A percentile compares a stretch with the other conserved stretches of the same genome.
These are phyloP conservation scores for Sitobion miscanthi DNA, from an alignment of 1,140 invertebrate species.

Conservation along the genomic window DNA sequence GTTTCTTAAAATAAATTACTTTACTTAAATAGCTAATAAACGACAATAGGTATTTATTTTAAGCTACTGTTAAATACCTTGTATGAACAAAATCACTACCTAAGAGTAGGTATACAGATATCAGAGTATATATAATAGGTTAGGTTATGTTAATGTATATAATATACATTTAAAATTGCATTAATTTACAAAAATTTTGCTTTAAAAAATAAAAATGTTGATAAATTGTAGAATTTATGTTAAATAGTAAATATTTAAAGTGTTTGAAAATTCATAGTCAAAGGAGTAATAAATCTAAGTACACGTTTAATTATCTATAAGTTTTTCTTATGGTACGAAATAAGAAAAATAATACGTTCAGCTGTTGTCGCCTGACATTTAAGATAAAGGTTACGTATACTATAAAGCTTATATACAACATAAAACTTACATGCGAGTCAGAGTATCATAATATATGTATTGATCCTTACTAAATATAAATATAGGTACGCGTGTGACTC, in stretches of 20 bases:
- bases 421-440: neutral
- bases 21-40: too few species aligned
- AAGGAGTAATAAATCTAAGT: neutral
- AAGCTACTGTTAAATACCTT: too few species aligned
- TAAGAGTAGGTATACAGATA: too few species aligned
- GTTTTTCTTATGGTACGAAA: neutral
- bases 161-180: too few species aligned
- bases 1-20: too few species aligned
- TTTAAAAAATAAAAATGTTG: too few species aligned
- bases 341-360: neutral
- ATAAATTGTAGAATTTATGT: neutral
- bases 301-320: neutral
- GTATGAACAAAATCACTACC: too few species aligned
- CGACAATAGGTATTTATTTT: too few species aligned
- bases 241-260: neutral
- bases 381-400: constrained; percentile 49
- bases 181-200: neutral
- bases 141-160: too few species aligned
- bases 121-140: too few species aligned
- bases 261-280: neutral
- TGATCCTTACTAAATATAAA: neutral
- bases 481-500: neutral
- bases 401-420: constrained; percentile 36
- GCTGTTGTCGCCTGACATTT: constrained; percentile 47
- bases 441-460: constrained; percentile 8